Conservation (phyloP, 64 coral and sea anemone genomes). For the Porites australiensis region DNA sequence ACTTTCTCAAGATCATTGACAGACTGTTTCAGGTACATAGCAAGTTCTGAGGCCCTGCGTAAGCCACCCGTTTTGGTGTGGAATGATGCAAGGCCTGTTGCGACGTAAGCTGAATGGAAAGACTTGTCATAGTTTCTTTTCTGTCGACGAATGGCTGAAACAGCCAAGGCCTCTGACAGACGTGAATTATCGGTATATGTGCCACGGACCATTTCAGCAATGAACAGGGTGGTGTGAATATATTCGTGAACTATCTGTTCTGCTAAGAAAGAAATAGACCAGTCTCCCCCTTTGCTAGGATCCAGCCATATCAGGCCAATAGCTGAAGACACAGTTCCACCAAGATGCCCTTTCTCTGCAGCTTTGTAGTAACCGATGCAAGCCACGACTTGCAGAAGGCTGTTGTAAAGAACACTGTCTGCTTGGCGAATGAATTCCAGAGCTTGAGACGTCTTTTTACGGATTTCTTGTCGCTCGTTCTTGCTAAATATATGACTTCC, state of each 20-base stretch:
- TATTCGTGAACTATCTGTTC: conserved; percentile 10
- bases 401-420: conserved; percentile 15
- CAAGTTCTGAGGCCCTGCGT: neutral
- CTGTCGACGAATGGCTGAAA: conserved; percentile 26
- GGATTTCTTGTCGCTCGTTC: neutral
- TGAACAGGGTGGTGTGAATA: conserved; percentile 6
- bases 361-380: conserved; percentile 4
- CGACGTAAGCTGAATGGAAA: conserved; percentile 32
- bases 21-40: conserved; percentile 14
- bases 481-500: conserved; percentile 18
- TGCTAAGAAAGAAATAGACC: conserved; percentile 13
- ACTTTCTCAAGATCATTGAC: conserved; percentile 25
- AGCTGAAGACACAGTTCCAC: neutral
- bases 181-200: conserved; percentile 6
- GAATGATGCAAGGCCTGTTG: conserved; percentile 15
- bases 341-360: conserved; percentile 7
- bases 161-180: conserved; percentile 12
- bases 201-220: conserved; percentile 13
- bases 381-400: neutral
- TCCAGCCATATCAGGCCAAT: neutral
- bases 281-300: conserved; percentile 16
- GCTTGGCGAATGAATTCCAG: neutral
- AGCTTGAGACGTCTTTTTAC: neutral
- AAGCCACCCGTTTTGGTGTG: neutral
- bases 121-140: conserved; percentile 31